Evolutionary conservation across 2,113 vertebrate genomes (phyloP).

Genomic region (Columbina picui): DNA sequence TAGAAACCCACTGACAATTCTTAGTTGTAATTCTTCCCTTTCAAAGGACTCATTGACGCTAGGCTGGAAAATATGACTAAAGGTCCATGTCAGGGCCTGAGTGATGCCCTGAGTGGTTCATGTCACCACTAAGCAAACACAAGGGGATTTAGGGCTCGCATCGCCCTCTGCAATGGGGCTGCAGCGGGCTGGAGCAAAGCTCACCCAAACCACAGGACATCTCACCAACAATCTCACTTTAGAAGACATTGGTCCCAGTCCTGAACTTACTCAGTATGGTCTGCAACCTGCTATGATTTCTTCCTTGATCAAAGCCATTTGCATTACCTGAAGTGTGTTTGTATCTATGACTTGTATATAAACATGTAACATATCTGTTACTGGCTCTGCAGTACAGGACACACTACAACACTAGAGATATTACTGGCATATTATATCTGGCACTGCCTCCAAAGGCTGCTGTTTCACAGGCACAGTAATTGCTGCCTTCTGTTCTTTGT

Average conservation of each 20-base stretch:
- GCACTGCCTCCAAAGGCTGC: not conserved
- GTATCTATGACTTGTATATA: not conserved
- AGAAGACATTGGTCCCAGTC: not conserved
- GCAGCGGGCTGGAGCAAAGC: not conserved
- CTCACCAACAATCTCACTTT: not conserved
- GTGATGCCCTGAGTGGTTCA: not conserved
- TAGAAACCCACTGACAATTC: not conserved
- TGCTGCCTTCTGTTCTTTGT: not conserved
- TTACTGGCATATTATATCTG: not conserved
- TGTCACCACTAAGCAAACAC: not conserved
- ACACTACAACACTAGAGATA: not conserved
- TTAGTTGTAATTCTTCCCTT: not conserved
- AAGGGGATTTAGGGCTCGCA: not conserved
- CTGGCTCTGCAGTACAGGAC: not conserved
- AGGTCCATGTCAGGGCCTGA: not conserved
- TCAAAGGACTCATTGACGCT: not conserved
- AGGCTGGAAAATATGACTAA: not conserved
- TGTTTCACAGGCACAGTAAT: not conserved
- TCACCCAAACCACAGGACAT: not conserved
- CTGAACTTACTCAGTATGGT: fast-evolving
- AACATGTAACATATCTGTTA: not conserved
- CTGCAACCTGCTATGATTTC: not conserved
- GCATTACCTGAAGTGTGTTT: not conserved
- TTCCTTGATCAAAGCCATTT: not conserved
- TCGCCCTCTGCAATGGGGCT: not conserved